Conservation (phyloP, 2,888 invertebrate genomes). For the Lycaena phlaeas region DNA sequence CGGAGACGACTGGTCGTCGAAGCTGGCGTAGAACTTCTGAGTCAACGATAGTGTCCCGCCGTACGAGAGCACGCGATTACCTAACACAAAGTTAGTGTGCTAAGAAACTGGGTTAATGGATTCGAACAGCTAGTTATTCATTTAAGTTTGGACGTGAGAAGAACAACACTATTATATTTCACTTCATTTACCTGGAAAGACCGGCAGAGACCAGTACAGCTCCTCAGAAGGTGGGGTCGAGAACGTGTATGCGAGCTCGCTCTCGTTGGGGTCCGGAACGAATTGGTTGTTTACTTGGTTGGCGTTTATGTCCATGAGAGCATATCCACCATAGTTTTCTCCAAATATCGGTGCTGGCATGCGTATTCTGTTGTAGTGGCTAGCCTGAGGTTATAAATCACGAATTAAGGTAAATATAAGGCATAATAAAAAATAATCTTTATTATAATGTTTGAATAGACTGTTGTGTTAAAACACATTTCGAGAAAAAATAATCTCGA, state of each 20-base stretch:
- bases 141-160: no score
- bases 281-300: slow-evolving; percentile 45
- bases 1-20: slow-evolving; percentile 58
- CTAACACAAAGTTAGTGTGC: no score
- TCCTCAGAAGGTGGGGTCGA: slow-evolving; percentile 35
- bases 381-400: slow-evolving; percentile 31
- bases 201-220: slow-evolving; percentile 57
- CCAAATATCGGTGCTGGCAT: slow-evolving; percentile 53
- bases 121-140: no score
- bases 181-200: slow-evolving; percentile 47
- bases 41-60: slow-evolving; percentile 86
- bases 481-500: no score
- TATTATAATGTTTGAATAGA: no score
- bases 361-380: slow-evolving; percentile 39
- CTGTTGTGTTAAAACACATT: no score
- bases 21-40: slow-evolving; percentile 78
- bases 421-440: no score
- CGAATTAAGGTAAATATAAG: no score
- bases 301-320: slow-evolving; percentile 45
- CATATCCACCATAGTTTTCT: slow-evolving; percentile 50
- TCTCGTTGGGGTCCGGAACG: slow-evolving; percentile 44
- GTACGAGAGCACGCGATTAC: slow-evolving; percentile 88
- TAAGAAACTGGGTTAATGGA: no score
- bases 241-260: slow-evolving; percentile 55
- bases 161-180: no score